These are phyloP conservation scores for Chaenodraco wilsoni DNA, from an alignment of 2,797 vertebrate genomes.

Conservation along the genomic window DNA sequence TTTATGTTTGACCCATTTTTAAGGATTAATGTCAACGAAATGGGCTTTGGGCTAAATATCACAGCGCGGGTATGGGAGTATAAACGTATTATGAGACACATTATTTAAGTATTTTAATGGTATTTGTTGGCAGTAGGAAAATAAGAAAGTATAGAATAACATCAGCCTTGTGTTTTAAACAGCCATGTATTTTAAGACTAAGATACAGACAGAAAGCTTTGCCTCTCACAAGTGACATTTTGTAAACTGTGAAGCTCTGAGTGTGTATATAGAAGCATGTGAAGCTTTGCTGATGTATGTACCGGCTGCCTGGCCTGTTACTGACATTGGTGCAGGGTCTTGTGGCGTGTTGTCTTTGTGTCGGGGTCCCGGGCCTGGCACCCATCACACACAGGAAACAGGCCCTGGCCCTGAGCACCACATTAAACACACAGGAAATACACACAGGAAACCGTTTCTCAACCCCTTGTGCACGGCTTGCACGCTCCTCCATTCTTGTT, in stretches of 20 bases:
- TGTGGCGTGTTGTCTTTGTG: conserved; percentile 57
- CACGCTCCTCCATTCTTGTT: conserved; percentile 61
- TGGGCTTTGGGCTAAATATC: not conserved
- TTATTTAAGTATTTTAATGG: not conserved
- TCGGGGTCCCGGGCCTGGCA: conserved; percentile 74
- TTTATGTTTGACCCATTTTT: not conserved
- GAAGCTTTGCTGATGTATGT: conserved; percentile 63
- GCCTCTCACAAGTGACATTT: conserved; percentile 28
- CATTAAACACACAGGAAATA: conserved; percentile 81
- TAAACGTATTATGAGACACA: not conserved
- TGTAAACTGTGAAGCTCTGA: conserved; percentile 58
- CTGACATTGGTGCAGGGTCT: conserved; percentile 44
- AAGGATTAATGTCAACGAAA: not conserved
- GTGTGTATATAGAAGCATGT: conserved; percentile 58
- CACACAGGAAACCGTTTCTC: conserved; percentile 80
- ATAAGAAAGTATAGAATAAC: not conserved
- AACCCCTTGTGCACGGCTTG: conserved; percentile 48
- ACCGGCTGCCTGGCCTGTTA: conserved; percentile 58
- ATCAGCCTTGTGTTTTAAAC: not conserved
- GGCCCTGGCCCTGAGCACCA: conserved; percentile 73
- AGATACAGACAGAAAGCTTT: conserved; percentile 19
- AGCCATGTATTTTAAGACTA: not conserved
- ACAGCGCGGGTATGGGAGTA: not conserved
- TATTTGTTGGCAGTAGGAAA: not conserved
- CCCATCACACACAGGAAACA: conserved; percentile 84